phyloP scores from a whole-genome alignment of 2,113 vertebrate species.

The Sinocyclocheilus grahami region DNA sequence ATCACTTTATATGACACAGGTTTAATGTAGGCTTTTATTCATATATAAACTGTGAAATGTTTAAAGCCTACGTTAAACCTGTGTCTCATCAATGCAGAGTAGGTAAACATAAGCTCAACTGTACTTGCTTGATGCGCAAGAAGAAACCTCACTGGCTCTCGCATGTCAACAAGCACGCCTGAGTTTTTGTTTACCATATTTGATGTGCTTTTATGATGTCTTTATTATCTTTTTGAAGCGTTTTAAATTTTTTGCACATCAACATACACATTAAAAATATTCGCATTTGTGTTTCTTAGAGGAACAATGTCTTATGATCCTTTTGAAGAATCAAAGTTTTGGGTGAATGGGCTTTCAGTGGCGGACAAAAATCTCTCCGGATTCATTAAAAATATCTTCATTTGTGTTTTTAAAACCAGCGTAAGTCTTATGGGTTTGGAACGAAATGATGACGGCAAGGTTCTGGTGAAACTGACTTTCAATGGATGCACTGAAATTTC shows the following conservation, averaged over 20 bases:
- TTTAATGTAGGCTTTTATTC: neutral
- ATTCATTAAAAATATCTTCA: neutral
- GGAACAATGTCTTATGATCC: no score
- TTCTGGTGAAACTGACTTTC: no score
- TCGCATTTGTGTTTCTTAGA: no score
- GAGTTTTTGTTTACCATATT: neutral
- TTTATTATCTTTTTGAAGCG: neutral
- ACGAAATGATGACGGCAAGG: neutral
- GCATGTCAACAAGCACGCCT: neutral
- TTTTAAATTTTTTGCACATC: neutral
- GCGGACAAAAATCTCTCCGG: neutral
- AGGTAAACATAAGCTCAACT: neutral
- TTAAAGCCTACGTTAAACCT: no score
- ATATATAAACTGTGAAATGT: neutral
- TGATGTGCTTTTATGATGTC: neutral
- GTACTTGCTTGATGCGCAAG: neutral
- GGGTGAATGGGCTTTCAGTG: neutral
- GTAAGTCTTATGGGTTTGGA: neutral
- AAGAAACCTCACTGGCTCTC: neutral
- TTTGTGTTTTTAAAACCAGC: neutral
- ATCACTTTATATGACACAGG: neutral
- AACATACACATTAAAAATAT: neutral
- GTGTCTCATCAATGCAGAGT: neutral
- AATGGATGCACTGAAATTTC: no score
- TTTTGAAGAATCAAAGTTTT: neutral